Evolutionary conservation across 2,888 invertebrate species (phyloP).

Genomic region (Tineola bisselliella): DNA sequence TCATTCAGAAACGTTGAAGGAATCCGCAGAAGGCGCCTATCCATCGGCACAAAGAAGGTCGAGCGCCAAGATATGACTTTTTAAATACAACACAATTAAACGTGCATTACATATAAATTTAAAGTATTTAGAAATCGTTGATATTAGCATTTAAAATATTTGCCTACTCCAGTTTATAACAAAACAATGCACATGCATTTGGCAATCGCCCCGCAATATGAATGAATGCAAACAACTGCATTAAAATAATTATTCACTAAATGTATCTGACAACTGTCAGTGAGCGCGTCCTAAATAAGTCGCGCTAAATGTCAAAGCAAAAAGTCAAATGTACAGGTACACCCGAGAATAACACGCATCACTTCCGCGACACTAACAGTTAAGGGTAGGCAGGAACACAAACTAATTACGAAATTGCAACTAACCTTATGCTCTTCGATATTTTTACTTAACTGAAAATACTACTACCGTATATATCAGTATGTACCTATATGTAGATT

Average conservation of each 20-base stretch:
- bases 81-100: no score
- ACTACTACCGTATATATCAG: no score
- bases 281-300: conserved; percentile 1
- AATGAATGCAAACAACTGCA: conserved; percentile 29
- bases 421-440: no score
- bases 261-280: conserved; percentile 12
- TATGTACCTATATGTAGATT: no score
- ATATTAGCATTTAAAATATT: no score
- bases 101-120: no score
- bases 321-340: neutral
- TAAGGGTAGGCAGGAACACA: no score
- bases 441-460: no score
- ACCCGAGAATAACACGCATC: neutral
- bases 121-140: no score
- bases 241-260: conserved; percentile 23
- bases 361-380: neutral
- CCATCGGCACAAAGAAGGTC: neutral
- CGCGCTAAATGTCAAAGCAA: conserved; percentile 8
- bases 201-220: neutral
- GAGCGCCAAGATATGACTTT: neutral
- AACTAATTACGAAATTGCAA: no score
- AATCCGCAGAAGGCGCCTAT: neutral
- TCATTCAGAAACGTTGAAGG: neutral
- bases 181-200: neutral
- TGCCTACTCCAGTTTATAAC: neutral